These are phyloP conservation scores for Tinea trinotella DNA, from an alignment of 2,888 invertebrate species.

Conservation along the genomic window DNA sequence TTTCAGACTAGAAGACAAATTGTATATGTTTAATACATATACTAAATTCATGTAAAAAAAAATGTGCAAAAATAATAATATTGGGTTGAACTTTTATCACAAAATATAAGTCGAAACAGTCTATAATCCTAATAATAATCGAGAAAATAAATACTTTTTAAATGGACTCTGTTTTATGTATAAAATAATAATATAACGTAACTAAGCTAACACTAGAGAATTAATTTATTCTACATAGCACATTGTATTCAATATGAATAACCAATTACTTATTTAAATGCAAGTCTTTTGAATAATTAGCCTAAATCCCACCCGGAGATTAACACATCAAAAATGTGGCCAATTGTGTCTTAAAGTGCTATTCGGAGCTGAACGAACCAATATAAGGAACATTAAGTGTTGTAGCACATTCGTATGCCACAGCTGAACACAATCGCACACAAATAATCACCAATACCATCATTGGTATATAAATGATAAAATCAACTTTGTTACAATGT, in stretches of 20 bases:
- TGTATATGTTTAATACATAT: too few relatives aligned
- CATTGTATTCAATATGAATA: slow-evolving; percentile 13
- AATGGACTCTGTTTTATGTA: slow-evolving; percentile 6
- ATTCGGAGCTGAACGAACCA: neutral
- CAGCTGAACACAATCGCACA: too few relatives aligned
- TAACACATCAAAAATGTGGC: neutral
- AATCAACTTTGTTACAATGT: too few relatives aligned
- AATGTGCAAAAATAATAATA: slow-evolving; percentile 6
- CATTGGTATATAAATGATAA: too few relatives aligned
- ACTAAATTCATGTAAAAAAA: neutral
- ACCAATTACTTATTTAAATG: slow-evolving; percentile 17
- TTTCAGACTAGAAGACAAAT: slow-evolving; percentile 12
- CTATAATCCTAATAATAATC: slow-evolving; percentile 9
- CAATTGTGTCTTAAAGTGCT: neutral
- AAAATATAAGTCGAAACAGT: slow-evolving; percentile 1
- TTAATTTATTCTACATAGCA: slow-evolving; percentile 13
- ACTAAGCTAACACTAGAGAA: slow-evolving; percentile 3
- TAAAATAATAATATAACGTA: slow-evolving; percentile 8
- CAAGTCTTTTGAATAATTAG: slow-evolving; percentile 18
- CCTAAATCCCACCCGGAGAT: slow-evolving; percentile 5
- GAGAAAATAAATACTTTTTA: slow-evolving; percentile 9
- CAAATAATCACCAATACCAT: too few relatives aligned
- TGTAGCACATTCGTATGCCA: too few relatives aligned
- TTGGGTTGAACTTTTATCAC: slow-evolving; percentile 1
- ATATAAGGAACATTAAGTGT: neutral